Conservation (phyloP, 2,113 vertebrate genomes). For the Gopherus flavomarginatus region DNA sequence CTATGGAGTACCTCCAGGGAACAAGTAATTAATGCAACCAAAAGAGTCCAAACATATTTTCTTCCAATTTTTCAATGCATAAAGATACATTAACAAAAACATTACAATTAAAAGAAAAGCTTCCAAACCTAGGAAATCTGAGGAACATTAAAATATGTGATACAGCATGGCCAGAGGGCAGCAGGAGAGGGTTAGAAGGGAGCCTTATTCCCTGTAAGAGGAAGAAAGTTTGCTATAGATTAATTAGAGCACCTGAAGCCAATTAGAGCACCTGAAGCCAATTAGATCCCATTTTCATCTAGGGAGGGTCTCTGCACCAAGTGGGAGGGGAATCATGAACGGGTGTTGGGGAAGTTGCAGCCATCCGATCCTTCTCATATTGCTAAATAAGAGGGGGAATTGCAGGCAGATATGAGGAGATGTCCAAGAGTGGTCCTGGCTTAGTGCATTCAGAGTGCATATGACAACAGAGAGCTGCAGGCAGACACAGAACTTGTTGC, state of each 20-base stretch:
- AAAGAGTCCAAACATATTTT: slow-evolving; percentile 15
- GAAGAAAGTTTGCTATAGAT: too few species aligned
- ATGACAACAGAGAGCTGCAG: neutral
- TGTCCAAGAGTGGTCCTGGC: neutral
- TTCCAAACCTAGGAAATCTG: neutral
- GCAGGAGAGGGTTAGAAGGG: too few species aligned
- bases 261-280: too few species aligned
- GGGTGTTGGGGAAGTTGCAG: neutral
- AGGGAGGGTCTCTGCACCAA: too few species aligned
- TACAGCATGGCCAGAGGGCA: too few species aligned
- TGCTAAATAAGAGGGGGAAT: neutral
- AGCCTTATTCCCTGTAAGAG: too few species aligned
- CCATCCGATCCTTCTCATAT: neutral
- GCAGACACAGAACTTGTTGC: neutral
- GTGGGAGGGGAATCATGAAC: neutral
- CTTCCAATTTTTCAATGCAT: neutral
- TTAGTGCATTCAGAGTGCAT: neutral
- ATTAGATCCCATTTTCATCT: neutral
- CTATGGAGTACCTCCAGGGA: neutral
- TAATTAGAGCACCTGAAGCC: too few species aligned
- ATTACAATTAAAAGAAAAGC: neutral
- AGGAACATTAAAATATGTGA: neutral
- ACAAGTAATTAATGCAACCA: slow-evolving; percentile 45
- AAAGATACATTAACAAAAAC: slow-evolving; percentile 3
- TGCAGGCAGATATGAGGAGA: neutral